A percentile compares a stretch with the other conserved stretches of the same genome.
phyloP scores from a whole-genome alignment of 1,140 invertebrate genomes.

The Drosophila baimaii region DNA sequence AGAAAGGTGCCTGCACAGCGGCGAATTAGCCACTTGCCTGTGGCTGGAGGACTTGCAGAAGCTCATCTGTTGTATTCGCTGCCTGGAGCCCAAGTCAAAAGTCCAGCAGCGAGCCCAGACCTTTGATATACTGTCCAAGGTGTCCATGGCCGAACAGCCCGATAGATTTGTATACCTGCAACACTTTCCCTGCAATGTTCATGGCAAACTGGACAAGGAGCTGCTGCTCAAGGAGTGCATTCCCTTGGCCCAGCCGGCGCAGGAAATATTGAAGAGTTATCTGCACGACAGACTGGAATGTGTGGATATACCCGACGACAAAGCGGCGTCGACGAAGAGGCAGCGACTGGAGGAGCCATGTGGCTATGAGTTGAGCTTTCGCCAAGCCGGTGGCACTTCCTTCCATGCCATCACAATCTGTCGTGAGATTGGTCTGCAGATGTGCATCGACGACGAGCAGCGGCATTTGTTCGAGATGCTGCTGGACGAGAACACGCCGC shows the following conservation, averaged over 20 bases:
- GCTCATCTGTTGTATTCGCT: slow-evolving; percentile 68
- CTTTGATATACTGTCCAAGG: slow-evolving; percentile 62
- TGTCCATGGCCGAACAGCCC: slow-evolving; percentile 76
- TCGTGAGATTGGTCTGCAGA: slow-evolving; percentile 63
- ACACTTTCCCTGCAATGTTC: slow-evolving; percentile 84
- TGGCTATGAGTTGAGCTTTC: slow-evolving; percentile 57
- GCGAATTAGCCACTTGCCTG: slow-evolving; percentile 52
- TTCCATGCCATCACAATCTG: slow-evolving; percentile 75
- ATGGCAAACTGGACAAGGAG: slow-evolving; percentile 84
- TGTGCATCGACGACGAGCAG: slow-evolving; percentile 61
- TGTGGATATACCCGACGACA: slow-evolving; percentile 33
- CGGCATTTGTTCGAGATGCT: slow-evolving; percentile 59
- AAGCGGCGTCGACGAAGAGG: slow-evolving; percentile 13
- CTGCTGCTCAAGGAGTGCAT: slow-evolving; percentile 58
- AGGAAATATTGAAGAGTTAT: slow-evolving; percentile 66
- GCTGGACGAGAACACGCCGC: slow-evolving; percentile 50
- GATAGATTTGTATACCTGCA: slow-evolving; percentile 80
- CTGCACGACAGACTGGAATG: slow-evolving; percentile 65
- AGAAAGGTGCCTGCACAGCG: slow-evolving; percentile 52
- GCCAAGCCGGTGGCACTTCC: slow-evolving; percentile 72
- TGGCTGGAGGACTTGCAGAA: slow-evolving; percentile 63
- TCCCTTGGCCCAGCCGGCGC: slow-evolving; percentile 50
- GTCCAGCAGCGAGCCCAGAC: slow-evolving; percentile 65
- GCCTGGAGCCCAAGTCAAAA: slow-evolving; percentile 48
- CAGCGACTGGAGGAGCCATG: slow-evolving; percentile 27